phyloP scores from a whole-genome alignment of 2,113 vertebrate species.

The Corydoras maculifer region DNA sequence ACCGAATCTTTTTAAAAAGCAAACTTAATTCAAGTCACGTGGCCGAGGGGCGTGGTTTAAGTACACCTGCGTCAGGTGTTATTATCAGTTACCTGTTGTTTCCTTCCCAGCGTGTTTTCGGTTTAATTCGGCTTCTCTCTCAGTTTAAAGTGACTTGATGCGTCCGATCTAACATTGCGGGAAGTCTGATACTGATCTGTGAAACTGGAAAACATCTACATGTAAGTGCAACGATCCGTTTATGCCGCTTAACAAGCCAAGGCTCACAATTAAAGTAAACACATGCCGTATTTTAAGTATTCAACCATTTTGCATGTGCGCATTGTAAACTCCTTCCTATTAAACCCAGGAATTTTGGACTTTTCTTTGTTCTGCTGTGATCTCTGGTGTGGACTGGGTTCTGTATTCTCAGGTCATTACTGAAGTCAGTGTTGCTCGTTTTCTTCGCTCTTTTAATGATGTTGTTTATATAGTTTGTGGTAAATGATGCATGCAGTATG shows the following conservation, averaged over 20 bases:
- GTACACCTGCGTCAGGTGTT: conserved; percentile 50
- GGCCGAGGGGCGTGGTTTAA: conserved; percentile 49
- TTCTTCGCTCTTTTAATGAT: too few species aligned
- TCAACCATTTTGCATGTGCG: background rate
- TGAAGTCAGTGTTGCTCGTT: too few species aligned
- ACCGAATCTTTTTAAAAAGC: too few species aligned
- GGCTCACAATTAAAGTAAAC: background rate
- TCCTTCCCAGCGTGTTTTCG: background rate
- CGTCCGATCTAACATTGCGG: background rate
- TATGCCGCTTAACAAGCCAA: too few species aligned
- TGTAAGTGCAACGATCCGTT: conserved; percentile 1
- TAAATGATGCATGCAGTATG: too few species aligned
- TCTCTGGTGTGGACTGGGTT: too few species aligned
- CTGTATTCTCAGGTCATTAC: too few species aligned
- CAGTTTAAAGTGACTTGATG: too few species aligned
- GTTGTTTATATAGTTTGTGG: too few species aligned
- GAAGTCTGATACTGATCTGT: background rate
- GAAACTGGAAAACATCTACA: background rate
- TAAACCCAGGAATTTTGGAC: too few species aligned
- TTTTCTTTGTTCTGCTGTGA: too few species aligned
- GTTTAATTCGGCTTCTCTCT: background rate
- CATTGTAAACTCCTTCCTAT: background rate
- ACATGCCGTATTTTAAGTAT: background rate
- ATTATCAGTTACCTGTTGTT: conserved; percentile 38
- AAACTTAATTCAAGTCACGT: background rate